Percentiles rank a stretch among this genome's conserved stretches.
Evolutionary conservation across 2,888 invertebrate species (phyloP).

Genomic region (Vandiemenella viatica): DNA sequence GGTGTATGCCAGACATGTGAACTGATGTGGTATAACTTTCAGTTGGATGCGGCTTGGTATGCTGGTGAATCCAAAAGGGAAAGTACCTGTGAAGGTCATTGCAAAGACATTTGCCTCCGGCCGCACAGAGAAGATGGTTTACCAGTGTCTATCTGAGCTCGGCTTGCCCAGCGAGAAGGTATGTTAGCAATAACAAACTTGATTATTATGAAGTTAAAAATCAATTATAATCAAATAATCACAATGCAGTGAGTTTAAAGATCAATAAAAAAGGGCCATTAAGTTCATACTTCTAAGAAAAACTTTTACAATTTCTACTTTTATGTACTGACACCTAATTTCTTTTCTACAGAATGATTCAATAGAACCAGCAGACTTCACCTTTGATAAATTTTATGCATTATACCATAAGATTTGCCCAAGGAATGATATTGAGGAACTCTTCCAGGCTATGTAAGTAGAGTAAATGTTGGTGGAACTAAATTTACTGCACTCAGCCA

Average conservation of each 20-base stretch:
- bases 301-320: too few relatives aligned
- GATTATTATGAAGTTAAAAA: too few relatives aligned
- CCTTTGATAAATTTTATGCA: conserved; percentile 96
- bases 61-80: conserved; percentile 82
- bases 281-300: too few relatives aligned
- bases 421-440: conserved; percentile 93
- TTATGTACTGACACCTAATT: not conserved
- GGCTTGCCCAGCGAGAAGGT: conserved; percentile 84
- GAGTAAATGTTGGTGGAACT: too few relatives aligned
- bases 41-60: conserved; percentile 98
- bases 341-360: conserved; percentile 57
- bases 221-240: too few relatives aligned
- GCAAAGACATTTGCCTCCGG: conserved; percentile 98
- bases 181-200: too few relatives aligned
- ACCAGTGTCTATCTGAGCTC: conserved; percentile 87
- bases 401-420: conserved; percentile 98
- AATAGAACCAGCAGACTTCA: conserved; percentile 87
- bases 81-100: conserved; percentile 92
- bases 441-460: conserved; percentile 89
- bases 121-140: conserved; percentile 94
- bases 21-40: too few relatives aligned
- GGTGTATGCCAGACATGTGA: too few relatives aligned
- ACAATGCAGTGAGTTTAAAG: too few relatives aligned
- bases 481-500: too few relatives aligned
- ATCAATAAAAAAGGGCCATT: too few relatives aligned